Conservation (phyloP, 1,140 invertebrate genomes). For the Drosophila kanapiae region DNA sequence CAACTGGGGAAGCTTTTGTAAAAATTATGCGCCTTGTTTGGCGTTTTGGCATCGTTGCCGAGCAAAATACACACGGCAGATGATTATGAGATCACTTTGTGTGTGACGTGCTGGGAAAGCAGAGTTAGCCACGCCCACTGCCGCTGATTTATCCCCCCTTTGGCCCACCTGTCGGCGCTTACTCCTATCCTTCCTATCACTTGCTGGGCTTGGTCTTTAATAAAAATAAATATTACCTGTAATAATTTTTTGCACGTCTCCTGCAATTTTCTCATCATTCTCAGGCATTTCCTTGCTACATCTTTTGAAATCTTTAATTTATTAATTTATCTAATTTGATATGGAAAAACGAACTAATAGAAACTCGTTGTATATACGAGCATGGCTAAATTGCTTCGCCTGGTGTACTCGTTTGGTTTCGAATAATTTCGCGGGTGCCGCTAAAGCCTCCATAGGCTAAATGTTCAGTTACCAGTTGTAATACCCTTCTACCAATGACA, state of each 20-base stretch:
- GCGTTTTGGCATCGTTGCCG: slow-evolving; percentile 65
- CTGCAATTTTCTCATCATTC: slow-evolving; percentile 61
- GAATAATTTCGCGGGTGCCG: too few relatives aligned
- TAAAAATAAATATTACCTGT: slow-evolving; percentile 82
- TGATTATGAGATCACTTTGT: slow-evolving; percentile 82
- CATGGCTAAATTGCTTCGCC: too few relatives aligned
- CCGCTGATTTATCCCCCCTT: not conserved
- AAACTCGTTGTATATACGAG: too few relatives aligned
- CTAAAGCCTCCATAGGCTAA: too few relatives aligned
- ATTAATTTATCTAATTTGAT: too few relatives aligned
- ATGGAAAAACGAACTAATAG: too few relatives aligned
- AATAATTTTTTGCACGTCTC: slow-evolving; percentile 78
- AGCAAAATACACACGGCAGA: slow-evolving; percentile 68
- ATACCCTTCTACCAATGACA: too few relatives aligned
- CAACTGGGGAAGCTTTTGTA: slow-evolving; percentile 46
- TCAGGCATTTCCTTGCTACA: too few relatives aligned
- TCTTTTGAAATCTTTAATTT: too few relatives aligned
- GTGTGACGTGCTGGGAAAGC: slow-evolving; percentile 65
- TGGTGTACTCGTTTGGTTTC: too few relatives aligned
- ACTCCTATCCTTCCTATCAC: slow-evolving; percentile 6
- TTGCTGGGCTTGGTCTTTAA: slow-evolving; percentile 60
- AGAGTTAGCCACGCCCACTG: slow-evolving; percentile 30
- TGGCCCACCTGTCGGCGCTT: slow-evolving; percentile 12
- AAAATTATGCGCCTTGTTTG: slow-evolving; percentile 75
- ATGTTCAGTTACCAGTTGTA: too few relatives aligned